A percentile compares a stretch with the other conserved stretches of the same genome.
These are phyloP conservation scores for Micropterix aruncella DNA, from an alignment of 2,888 invertebrate species.

Conservation along the genomic window DNA sequence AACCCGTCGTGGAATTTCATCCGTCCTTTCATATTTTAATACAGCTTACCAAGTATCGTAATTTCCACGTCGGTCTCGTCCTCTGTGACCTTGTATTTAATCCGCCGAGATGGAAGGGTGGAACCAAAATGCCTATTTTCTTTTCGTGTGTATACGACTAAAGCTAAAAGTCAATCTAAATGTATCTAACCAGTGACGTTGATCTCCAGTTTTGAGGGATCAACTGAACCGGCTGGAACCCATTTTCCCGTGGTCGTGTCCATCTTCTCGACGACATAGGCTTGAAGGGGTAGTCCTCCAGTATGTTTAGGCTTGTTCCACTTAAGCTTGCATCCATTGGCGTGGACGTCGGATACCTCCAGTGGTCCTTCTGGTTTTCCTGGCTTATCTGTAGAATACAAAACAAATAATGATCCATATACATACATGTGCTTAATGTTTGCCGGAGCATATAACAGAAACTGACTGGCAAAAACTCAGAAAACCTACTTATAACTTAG, in stretches of 20 bases:
- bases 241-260: constrained; percentile 77
- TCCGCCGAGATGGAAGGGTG: too few relatives aligned
- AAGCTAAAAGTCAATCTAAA: too few relatives aligned
- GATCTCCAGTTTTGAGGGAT: constrained; percentile 68
- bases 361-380: constrained; percentile 84
- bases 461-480: too few relatives aligned
- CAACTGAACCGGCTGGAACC: constrained; percentile 75
- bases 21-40: too few relatives aligned
- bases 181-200: constrained; percentile 47
- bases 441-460: too few relatives aligned
- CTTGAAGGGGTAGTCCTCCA: constrained; percentile 82
- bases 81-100: constrained; percentile 86
- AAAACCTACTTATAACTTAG: too few relatives aligned
- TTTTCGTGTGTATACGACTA: too few relatives aligned
- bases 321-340: constrained; percentile 83
- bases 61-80: constrained; percentile 87
- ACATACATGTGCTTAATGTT: too few relatives aligned
- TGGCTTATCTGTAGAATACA: constrained; percentile 51
- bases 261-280: constrained; percentile 91
- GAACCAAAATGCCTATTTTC: too few relatives aligned
- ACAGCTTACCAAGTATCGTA: constrained; percentile 57
- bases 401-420: too few relatives aligned
- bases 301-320: constrained; percentile 96
- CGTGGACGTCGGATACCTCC: constrained; percentile 80
- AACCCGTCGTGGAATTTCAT: too few relatives aligned